Base-by-base conservation (phyloP, 2,888 invertebrate genomes). In the Cancer borealis region DNA sequence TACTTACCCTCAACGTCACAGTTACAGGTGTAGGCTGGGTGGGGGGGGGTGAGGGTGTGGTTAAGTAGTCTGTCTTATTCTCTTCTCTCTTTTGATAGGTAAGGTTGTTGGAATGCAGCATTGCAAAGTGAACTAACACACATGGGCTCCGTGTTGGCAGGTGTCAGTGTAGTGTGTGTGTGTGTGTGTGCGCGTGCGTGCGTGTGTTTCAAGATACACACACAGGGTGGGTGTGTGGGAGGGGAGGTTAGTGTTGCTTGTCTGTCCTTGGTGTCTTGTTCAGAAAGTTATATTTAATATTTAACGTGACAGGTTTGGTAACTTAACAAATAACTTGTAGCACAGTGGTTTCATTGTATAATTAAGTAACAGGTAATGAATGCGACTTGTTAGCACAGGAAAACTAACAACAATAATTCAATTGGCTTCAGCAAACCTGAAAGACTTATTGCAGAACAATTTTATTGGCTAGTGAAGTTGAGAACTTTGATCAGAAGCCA, bases 211-310 rank as follows among this genome's bases (percentile, higher is more conserved):
- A 4, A 21, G 8, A n/a, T n/a, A 73, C 66, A 39, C 66, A 39
- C 21, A 21, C 66, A 73, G n/a, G 54, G 14, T 54, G 54, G 54
- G 54, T 54, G 2, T 0, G 60, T 39, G 21, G 4, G 2, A 8
- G 73, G 73, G 1, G 26, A 26, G 8, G 26, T 26, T 60, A n/a
- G 26, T 84, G 39, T 84, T 30, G 39, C 84, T 30, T 84, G 39
- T 84, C 39, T 84, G 84, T 30, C 8, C 30, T 84, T 84, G 84
- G 12, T 84, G 84, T 84, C 84, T 84, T 30, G 14, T 84, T 84
- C 39, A 84, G 39, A 39, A 66, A 66, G 8, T 21, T 21, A 66
- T 66, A 66, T 21, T 14, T 84, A 39, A 12, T 84, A 4, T 84
- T 14, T 39, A 39, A 79, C 10, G 8, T 30, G 84, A 39, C 84